phyloP scores from a whole-genome alignment of 2,113 vertebrate species.

The Trochalopteron elliotii region DNA sequence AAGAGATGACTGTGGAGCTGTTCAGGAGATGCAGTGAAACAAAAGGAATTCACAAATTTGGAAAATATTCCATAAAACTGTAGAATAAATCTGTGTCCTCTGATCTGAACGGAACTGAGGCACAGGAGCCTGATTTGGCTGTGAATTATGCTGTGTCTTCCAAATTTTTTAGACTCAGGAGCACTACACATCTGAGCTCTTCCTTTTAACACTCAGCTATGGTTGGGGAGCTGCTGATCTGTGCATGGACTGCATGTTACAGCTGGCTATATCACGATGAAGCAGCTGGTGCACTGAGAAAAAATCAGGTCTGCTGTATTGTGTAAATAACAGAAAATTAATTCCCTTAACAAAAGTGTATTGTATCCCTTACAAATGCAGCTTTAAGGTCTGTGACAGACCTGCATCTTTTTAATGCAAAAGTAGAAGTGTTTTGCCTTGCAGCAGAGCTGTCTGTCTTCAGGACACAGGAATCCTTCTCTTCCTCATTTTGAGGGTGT shows the following conservation, averaged over 20 bases:
- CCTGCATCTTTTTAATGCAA: not conserved
- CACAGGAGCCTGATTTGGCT: not conserved
- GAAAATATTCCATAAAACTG: not conserved
- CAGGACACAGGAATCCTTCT: not conserved
- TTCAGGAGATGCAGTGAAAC: not conserved
- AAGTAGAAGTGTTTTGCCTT: not conserved
- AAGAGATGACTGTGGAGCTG: not conserved
- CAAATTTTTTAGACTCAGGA: not conserved
- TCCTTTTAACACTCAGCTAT: not conserved
- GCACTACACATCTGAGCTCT: not conserved
- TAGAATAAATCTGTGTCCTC: not conserved
- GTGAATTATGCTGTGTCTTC: not conserved
- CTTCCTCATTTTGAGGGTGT: not conserved
- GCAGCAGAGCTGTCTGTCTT: not conserved
- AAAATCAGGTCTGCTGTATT: not conserved
- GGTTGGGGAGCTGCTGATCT: not conserved
- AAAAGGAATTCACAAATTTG: not conserved
- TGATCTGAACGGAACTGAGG: not conserved
- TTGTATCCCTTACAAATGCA: not conserved
- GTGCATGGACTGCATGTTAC: accelerated
- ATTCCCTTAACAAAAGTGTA: not conserved
- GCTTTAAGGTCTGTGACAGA: not conserved
- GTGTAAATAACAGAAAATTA: not conserved
- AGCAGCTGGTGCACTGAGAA: not conserved
- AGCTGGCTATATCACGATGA: not conserved